Base-by-base conservation (phyloP, 1,140 invertebrate genomes). In the Heliothis subflexa region DNA sequence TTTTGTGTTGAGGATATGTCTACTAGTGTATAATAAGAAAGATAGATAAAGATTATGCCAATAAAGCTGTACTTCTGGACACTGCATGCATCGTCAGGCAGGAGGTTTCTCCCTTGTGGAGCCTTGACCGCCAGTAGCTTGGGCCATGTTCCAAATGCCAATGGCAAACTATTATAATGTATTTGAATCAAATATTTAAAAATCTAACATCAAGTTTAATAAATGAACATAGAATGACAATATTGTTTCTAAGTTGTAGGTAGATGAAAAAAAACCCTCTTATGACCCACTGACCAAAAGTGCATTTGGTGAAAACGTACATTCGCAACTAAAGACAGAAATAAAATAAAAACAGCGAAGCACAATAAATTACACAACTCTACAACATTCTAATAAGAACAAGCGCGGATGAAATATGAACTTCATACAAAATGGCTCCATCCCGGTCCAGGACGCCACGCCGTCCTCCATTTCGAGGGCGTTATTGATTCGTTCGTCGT, bases 401-500 rank as follows among this genome's bases (percentile, higher is more conserved):
- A 47, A 70, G 47, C 47, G 18, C 9, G 18, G 64, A 16, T 28
- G 10, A 50, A 28, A 68, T n/a, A 62, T 54, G 47, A 40, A 21
- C 50, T 73, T 54, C 59, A 54, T 68, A 54, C 45, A 57, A 40
- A 12, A 77, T 82, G 73, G 68, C 40, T 72, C 12, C 61, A 57
- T 16, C 62, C 40, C 62, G 14, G 62, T 47, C 40, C 40, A 18
- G 54, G 70, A 78, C 66, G 81, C 80, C 79, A 80, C 80, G 75
- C 55, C 55, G 55, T 47, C 16, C 70, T 57, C 55, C 55, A 68
- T 68, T 66, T 40, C 47, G 62, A 28, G 28, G 40, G 45, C 72
- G 62, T 52, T 33, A 86, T 86, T 83, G 85, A 86, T 86, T 86
- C 79, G 64, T 73, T 33, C 47, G 40, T 52, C 77, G 66, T 59